phyloP scores from a whole-genome alignment of 2,797 vertebrate species.

The Schizopygopsis malacanthus region DNA sequence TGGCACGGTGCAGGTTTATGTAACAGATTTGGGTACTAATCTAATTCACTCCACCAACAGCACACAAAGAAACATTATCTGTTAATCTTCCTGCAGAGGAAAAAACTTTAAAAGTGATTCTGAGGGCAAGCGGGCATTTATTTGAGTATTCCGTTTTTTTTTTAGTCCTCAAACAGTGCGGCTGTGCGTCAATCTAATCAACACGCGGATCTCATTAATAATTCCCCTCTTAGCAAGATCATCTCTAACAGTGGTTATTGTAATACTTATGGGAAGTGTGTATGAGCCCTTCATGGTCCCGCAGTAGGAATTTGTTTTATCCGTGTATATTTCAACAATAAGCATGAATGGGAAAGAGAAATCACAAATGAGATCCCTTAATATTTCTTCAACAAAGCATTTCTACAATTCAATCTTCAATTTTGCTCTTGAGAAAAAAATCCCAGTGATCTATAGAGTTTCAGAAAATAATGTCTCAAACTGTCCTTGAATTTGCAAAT shows the following conservation, averaged over 20 bases:
- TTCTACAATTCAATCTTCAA: not conserved
- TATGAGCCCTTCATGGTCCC: not conserved
- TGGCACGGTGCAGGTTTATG: conserved; percentile 3
- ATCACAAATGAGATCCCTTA: not conserved
- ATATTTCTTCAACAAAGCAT: not conserved
- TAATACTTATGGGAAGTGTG: not conserved
- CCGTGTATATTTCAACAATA: conserved; percentile 10
- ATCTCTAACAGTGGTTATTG: conserved; percentile 2
- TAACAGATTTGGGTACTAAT: conserved; percentile 31
- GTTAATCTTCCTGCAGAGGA: conserved; percentile 33
- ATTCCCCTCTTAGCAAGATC: conserved; percentile 23
- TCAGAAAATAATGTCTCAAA: not conserved
- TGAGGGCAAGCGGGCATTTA: conserved; percentile 13
- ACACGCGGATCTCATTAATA: not conserved
- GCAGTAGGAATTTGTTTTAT: not conserved
- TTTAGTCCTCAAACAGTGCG: conserved; percentile 14
- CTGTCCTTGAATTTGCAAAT: not conserved
- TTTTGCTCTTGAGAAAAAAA: not conserved
- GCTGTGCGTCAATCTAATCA: conserved; percentile 21
- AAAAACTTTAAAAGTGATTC: conserved; percentile 32
- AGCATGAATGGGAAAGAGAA: not conserved
- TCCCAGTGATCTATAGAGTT: not conserved
- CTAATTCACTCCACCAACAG: conserved; percentile 21
- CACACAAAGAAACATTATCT: conserved; percentile 32
- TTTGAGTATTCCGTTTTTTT: conserved; percentile 13